These are phyloP conservation scores for Schizaphis graminum DNA, from an alignment of 2,888 invertebrate species.

Conservation along the genomic window DNA sequence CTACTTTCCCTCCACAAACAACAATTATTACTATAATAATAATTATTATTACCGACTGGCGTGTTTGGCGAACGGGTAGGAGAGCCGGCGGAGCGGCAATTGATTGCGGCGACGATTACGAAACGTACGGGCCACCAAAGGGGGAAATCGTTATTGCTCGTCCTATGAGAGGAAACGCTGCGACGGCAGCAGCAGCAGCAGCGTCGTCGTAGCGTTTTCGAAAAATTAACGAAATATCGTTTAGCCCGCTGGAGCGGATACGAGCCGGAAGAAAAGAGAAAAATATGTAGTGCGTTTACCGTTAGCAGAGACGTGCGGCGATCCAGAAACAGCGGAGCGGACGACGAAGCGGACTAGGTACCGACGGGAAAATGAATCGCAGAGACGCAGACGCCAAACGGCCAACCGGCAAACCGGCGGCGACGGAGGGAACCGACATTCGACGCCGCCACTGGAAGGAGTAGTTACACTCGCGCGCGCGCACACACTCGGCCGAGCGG, in stretches of 20 bases:
- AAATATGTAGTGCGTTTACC: background rate
- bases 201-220: background rate
- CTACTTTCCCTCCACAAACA: slow-evolving; percentile 50
- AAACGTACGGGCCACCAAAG: background rate
- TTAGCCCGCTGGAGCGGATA: too few relatives aligned
- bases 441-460: slow-evolving; percentile 16
- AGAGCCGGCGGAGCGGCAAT: background rate
- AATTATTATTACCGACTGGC: slow-evolving; percentile 29
- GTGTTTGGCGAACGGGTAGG: background rate
- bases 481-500: background rate
- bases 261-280: background rate
- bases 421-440: background rate
- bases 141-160: background rate
- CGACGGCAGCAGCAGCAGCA: too few relatives aligned
- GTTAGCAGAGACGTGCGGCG: background rate
- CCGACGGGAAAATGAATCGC: slow-evolving; percentile 14
- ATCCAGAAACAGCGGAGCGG: background rate
- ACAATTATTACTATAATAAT: background rate
- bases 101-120: background rate
- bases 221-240: background rate
- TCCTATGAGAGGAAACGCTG: background rate
- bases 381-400: background rate
- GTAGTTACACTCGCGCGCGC: background rate
- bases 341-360: background rate
- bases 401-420: background rate